phyloP scores from a whole-genome alignment of 2,113 vertebrate genomes.

The Megaceryle maxima region DNA sequence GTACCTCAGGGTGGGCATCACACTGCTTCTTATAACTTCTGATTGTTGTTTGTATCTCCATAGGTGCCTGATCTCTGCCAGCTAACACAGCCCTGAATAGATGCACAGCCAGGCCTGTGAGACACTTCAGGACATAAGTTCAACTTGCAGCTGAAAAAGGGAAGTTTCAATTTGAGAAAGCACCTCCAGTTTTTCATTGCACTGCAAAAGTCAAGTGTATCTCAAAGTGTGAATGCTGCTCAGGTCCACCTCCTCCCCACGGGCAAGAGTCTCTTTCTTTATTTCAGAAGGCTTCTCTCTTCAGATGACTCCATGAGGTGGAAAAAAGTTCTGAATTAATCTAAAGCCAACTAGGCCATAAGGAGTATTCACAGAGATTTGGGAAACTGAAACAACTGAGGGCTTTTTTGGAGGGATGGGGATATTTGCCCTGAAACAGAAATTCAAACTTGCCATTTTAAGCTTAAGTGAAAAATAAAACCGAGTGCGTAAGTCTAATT shows the following conservation, averaged over 20 bases:
- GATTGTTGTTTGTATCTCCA: slow-evolving; percentile 51
- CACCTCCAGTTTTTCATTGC: neutral
- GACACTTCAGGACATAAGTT: slow-evolving; percentile 50
- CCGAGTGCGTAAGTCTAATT: neutral
- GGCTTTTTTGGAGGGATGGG: neutral
- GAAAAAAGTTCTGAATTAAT: slow-evolving; percentile 4
- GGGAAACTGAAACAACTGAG: slow-evolving; percentile 7
- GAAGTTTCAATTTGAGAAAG: slow-evolving; percentile 32
- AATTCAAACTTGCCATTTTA: neutral
- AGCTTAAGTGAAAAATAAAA: neutral
- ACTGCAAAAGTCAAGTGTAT: slow-evolving; percentile 13
- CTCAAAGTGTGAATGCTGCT: neutral
- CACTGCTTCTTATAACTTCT: slow-evolving; percentile 5
- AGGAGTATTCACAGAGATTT: neutral
- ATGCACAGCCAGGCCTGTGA: slow-evolving; percentile 64
- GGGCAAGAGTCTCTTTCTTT: slow-evolving; percentile 7
- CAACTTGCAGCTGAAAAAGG: slow-evolving; percentile 47
- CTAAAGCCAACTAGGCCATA: neutral
- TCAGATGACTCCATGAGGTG: slow-evolving; percentile 44
- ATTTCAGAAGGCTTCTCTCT: slow-evolving; percentile 30
- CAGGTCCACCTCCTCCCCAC: neutral
- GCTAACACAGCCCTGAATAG: slow-evolving; percentile 67
- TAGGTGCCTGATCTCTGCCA: slow-evolving; percentile 76
- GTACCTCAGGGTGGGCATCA: neutral
- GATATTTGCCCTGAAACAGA: neutral